A percentile compares a stretch with the other conserved stretches of the same genome.
Conservation (phyloP, 2,888 invertebrate species). For the Copidosoma aretas region DNA sequence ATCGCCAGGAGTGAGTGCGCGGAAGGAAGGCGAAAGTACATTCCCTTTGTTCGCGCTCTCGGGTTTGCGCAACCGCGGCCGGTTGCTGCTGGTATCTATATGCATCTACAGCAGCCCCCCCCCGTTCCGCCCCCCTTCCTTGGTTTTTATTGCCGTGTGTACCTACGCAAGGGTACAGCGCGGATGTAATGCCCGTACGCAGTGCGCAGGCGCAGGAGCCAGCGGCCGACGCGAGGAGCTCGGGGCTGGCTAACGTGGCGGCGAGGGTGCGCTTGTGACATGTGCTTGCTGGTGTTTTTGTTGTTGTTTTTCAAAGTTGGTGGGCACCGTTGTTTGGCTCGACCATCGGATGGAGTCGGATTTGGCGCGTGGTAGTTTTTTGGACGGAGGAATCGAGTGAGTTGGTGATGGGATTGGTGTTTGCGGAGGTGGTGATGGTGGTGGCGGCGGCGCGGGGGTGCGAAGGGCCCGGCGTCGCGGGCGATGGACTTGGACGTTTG, state of each 20-base stretch:
- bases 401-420: background rate
- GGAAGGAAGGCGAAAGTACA: too few species aligned
- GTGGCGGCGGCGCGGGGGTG: background rate
- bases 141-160: too few species aligned
- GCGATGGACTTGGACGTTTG: conserved; percentile 14
- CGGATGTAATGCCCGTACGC: too few species aligned
- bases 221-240: too few species aligned
- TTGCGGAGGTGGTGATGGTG: background rate
- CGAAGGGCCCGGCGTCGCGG: background rate
- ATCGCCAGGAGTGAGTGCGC: too few species aligned
- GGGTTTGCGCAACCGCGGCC: too few species aligned
- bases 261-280: conserved; percentile 11
- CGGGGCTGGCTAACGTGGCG: conserved; percentile 13
- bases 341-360: background rate
- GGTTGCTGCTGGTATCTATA: too few species aligned
- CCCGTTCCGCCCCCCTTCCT: too few species aligned
- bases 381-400: background rate
- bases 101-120: too few species aligned
- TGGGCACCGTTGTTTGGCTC: too few species aligned
- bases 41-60: too few species aligned
- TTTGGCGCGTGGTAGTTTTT: background rate
- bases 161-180: too few species aligned
- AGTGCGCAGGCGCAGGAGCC: conserved; percentile 9
- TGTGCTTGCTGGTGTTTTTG: conserved; percentile 8
- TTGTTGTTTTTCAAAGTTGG: background rate